Base-by-base conservation (phyloP, 2,888 invertebrate species). In the Bembecia ichneumoniformis region DNA sequence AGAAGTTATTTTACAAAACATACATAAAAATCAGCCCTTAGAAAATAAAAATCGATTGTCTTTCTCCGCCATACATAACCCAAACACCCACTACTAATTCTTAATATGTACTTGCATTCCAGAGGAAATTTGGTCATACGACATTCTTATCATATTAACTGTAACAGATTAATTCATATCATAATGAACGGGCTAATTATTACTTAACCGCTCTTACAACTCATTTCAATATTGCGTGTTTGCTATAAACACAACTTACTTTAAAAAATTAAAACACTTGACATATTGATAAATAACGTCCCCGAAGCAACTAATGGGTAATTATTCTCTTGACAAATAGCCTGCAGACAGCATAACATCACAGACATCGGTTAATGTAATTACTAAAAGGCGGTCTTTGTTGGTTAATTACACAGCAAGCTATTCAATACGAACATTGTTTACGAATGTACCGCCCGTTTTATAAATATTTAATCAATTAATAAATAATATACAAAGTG, bases 241-340 rank as follows among this genome's bases (percentile, higher is more conserved):
- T 13, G 13, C 4, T 35, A 11, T 7, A 35, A n/a, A n/a, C n/a
- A 35, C 1, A 35, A 35, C 35, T n/a, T 35, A 11, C 11, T 35
- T 35, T 36, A 36, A 36, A 3, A 13, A n/a, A 40, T 13, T 40
- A 40, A 40, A 40, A n/a, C 2, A 2, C 11, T 40, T 40, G 14
- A 28, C 9, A 9, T 5, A 28, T 9, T 28, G 28, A 7, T 40
- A 13, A 13, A 40, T 13, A 40, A 13, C 7, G 11, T 13, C 40
- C 13, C 40, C 13, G 40, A 40, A 11, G 13, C 40, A 13, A 40
- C 9, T 28, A 28, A 28, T 10, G 11, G n/a, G 40, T 40, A 40
- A 11, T 40, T 49, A 20, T 49, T 45, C 10, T 20, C 34, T 45
- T 28, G 49, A 20, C 36, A 46, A 49, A 49, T 49, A 14, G n/a